phyloP scores from a whole-genome alignment of 2,113 vertebrate genomes.

The Engraulis encrasicolus region DNA sequence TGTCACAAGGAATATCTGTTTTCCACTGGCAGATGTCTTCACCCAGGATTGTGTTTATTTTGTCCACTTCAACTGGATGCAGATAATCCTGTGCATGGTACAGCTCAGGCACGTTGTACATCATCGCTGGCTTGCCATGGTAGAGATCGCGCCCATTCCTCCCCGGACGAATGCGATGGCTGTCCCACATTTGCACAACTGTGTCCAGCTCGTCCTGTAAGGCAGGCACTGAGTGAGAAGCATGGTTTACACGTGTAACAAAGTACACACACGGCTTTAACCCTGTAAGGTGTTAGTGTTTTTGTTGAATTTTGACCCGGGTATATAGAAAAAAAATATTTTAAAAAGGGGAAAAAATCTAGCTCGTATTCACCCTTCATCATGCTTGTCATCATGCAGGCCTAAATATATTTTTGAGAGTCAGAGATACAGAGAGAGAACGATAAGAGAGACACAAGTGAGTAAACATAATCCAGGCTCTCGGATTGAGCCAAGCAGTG shows the following conservation, averaged over 20 bases:
- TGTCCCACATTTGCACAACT: conserved; percentile 37
- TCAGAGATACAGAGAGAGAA: too few relatives aligned
- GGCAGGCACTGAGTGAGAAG: background rate
- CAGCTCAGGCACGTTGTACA: conserved; percentile 34
- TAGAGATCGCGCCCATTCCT: conserved; percentile 25
- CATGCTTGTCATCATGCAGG: too few relatives aligned
- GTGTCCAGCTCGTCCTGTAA: conserved; percentile 32
- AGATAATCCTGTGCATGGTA: conserved; percentile 28
- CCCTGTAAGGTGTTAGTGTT: background rate
- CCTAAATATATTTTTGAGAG: too few relatives aligned
- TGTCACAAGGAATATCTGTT: conserved; percentile 31
- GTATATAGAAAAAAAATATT: too few relatives aligned
- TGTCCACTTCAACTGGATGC: conserved; percentile 35
- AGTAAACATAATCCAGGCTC: too few relatives aligned
- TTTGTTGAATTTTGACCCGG: too few relatives aligned
- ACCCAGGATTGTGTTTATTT: conserved; percentile 26
- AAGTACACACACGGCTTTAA: background rate
- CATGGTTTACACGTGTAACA: background rate
- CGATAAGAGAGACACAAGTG: too few relatives aligned
- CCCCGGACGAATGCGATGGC: conserved; percentile 33
- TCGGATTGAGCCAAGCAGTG: too few relatives aligned
- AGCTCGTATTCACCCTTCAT: too few relatives aligned
- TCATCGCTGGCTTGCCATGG: conserved; percentile 32
- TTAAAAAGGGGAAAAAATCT: too few relatives aligned
- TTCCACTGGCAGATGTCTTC: conserved; percentile 34